A percentile compares a stretch with the other conserved stretches of the same genome.
These are phyloP conservation scores for Eulemur rubriventer DNA, from an alignment of 2,797 vertebrate species.

Conservation along the genomic window DNA sequence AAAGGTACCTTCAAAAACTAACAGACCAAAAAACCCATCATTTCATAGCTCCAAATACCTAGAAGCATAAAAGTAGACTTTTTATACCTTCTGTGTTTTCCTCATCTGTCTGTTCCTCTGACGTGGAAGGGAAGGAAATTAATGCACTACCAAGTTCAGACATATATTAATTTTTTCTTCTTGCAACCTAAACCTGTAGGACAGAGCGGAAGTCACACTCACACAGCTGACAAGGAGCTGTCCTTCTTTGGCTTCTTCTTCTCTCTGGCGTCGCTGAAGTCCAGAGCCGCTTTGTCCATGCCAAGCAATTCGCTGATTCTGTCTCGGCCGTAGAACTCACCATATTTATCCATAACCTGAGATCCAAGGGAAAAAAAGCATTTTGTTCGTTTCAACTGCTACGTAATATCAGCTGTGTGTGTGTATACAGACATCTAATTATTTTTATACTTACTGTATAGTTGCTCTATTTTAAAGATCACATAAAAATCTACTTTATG, in stretches of 20 bases:
- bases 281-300: conserved; percentile 93
- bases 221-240: conserved; percentile 89
- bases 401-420: not conserved
- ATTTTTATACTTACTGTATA: not conserved
- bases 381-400: not conserved
- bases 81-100: not conserved
- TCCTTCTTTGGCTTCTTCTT: conserved; percentile 91
- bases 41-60: not conserved
- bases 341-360: conserved; percentile 97
- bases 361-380: not conserved
- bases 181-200: too few relatives aligned
- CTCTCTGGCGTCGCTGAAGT: conserved; percentile 91
- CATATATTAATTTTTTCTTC: not conserved
- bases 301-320: conserved; percentile 94
- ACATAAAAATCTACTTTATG: not conserved
- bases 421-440: not conserved
- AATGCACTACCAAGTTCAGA: not conserved
- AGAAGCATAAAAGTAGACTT: not conserved
- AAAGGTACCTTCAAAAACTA: not conserved
- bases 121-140: not conserved
- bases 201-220: conserved; percentile 79
- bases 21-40: not conserved
- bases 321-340: conserved; percentile 93
- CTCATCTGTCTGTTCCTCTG: not conserved
- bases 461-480: not conserved